Percentiles rank a stretch among this genome's conserved stretches.
phyloP scores from a whole-genome alignment of 2,797 vertebrate genomes.

The Thunnus albacares region DNA sequence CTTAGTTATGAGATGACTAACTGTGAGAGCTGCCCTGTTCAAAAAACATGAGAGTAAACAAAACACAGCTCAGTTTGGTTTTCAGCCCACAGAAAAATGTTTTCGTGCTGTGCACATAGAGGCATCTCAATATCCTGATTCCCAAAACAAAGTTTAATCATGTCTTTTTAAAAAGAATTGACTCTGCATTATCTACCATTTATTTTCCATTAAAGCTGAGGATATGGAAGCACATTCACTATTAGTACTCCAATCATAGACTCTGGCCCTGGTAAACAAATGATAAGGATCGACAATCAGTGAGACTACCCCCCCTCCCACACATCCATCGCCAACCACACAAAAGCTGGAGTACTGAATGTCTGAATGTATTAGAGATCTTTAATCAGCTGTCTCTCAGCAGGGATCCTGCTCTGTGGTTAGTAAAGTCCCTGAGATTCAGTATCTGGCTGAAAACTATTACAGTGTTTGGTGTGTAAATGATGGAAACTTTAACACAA shows the following conservation, averaged over 20 bases:
- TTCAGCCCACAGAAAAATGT: slow-evolving; percentile 7
- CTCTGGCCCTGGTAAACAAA: slow-evolving; percentile 46
- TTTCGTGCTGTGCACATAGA: slow-evolving; percentile 10
- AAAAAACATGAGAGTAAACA: slow-evolving; percentile 14
- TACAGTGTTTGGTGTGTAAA: not conserved
- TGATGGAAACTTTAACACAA: not conserved
- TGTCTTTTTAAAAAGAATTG: slow-evolving; percentile 33
- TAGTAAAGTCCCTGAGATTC: slow-evolving; percentile 2
- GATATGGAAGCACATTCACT: slow-evolving; percentile 37
- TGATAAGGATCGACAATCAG: slow-evolving; percentile 44
- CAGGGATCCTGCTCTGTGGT: slow-evolving; percentile 14
- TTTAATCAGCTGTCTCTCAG: slow-evolving; percentile 27
- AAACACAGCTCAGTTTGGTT: slow-evolving; percentile 11
- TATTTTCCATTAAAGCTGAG: slow-evolving; percentile 43
- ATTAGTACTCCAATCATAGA: slow-evolving; percentile 49
- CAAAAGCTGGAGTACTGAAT: not conserved
- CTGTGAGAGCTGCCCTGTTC: slow-evolving; percentile 3
- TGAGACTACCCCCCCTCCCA: not conserved
- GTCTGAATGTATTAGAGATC: slow-evolving; percentile 1
- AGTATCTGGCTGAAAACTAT: not conserved
- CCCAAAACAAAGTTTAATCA: slow-evolving; percentile 52
- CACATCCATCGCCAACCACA: not conserved
- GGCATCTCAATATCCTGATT: slow-evolving; percentile 42
- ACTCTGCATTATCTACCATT: slow-evolving; percentile 25
- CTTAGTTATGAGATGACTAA: not conserved